Base-by-base conservation (phyloP, 2,797 vertebrate genomes). In the Sebastes matsubarae region DNA sequence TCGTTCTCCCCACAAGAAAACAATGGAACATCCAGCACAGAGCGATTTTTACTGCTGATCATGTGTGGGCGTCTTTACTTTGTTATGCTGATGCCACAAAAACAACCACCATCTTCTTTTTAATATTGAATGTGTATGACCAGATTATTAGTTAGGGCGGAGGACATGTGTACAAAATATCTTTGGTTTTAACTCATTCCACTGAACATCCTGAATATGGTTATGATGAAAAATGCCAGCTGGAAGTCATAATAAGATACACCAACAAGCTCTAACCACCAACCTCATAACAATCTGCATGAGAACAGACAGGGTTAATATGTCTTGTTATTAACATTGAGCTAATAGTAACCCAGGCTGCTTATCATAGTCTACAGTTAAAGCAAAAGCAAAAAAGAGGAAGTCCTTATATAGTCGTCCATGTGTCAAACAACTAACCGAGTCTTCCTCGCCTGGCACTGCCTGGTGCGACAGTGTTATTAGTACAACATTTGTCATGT, bases 401-500 rank as follows among this genome's bases (percentile, higher is more conserved):
- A 91, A 86, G 75, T 87, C 78, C 55, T 78, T 63, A 59, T 69
- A 34, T 75, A 74, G 73, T 5, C 20, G 29, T 36, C 69, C 20
- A 73, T 67, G 72, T 84, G 82, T 82, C 29, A 83, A 82, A 77
- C 46, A 27, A 82, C 79, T 30, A 42, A 68, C 88, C 27, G 54
- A 89, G 87, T 82, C 76, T 89, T 93, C 84, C 87, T 82, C 52
- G 42, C 68, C 68, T 77, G 81, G 69, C 76, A 66, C 54, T 18
- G 75, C 72, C 80, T 79, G 71, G 24, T 77, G 86, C 87, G 83
- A 89, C 87, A 75, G 60, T 79, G 76, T 81, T 87, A 88, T 88
- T 88, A 89, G 82, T 88, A 67, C 83, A 89, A 79, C 90, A 84
- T 93, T 94, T 92, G 86, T 94, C 88, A 93, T 86, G 82, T 89